phyloP scores from a whole-genome alignment of 2,113 vertebrate genomes.

The Daubentonia madagascariensis region DNA sequence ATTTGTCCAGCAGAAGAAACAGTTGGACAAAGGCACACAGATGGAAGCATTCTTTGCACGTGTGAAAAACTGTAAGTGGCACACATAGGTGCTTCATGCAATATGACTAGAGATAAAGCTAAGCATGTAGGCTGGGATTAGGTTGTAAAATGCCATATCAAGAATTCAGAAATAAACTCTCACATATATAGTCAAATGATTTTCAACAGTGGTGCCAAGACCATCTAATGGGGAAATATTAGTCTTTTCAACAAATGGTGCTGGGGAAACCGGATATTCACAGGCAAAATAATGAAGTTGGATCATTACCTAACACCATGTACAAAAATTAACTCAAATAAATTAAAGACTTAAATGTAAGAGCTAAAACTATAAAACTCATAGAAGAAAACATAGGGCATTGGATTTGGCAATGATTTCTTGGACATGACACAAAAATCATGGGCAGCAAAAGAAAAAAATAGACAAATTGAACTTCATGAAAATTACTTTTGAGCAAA shows the following conservation, averaged over 20 bases:
- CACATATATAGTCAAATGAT: neutral
- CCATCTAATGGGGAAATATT: neutral
- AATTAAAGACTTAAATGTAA: neutral
- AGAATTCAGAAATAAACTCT: neutral
- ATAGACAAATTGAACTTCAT: neutral
- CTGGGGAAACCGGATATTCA: neutral
- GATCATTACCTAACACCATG: neutral
- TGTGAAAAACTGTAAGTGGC: neutral
- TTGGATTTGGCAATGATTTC: neutral
- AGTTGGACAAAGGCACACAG: neutral
- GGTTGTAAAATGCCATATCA: neutral
- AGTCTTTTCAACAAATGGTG: neutral
- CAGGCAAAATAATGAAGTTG: neutral
- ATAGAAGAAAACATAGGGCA: neutral
- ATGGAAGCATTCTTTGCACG: neutral
- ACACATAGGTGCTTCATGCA: rapidly evolving
- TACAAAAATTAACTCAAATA: neutral
- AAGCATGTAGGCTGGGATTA: neutral
- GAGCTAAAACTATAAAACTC: neutral
- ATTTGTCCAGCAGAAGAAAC: neutral
- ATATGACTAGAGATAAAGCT: neutral
- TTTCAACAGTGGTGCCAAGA: neutral
- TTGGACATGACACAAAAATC: neutral
- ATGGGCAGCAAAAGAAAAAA: neutral
- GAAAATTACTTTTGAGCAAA: neutral